These are phyloP conservation scores for Trachelus tabidus DNA, from an alignment of 2,888 invertebrate genomes.

Conservation along the genomic window DNA sequence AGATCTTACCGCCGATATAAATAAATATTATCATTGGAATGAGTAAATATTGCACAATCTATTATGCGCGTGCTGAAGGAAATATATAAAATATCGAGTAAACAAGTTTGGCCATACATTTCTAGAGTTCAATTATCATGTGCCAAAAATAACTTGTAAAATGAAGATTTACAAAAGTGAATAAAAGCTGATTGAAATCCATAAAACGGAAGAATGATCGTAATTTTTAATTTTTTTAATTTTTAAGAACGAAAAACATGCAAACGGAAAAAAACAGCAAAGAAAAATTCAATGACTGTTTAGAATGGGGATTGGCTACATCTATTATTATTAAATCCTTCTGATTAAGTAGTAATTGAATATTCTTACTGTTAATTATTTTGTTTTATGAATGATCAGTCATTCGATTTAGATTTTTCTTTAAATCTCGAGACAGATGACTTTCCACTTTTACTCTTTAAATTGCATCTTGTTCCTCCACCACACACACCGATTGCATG, in stretches of 20 bases:
- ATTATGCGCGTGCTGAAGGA: background rate
- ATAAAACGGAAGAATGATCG: background rate
- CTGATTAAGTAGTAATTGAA: background rate
- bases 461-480: background rate
- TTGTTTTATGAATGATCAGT: background rate
- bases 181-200: background rate
- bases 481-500: background rate
- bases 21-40: constrained; percentile 39
- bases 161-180: background rate
- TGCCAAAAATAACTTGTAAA: background rate
- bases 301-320: background rate
- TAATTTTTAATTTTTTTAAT: too few species aligned
- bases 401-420: background rate
- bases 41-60: constrained; percentile 32
- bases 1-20: constrained; percentile 6
- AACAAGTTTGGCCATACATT: background rate
- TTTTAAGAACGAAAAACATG: background rate
- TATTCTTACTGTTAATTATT: background rate
- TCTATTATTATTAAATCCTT: background rate
- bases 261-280: background rate
- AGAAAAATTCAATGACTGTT: background rate
- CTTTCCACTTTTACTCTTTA: background rate
- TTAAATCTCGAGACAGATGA: background rate
- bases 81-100: background rate
- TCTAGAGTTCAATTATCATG: background rate